Evolutionary conservation across 2,888 invertebrate species (phyloP).

Genomic region (Drosophila stalkeri): DNA sequence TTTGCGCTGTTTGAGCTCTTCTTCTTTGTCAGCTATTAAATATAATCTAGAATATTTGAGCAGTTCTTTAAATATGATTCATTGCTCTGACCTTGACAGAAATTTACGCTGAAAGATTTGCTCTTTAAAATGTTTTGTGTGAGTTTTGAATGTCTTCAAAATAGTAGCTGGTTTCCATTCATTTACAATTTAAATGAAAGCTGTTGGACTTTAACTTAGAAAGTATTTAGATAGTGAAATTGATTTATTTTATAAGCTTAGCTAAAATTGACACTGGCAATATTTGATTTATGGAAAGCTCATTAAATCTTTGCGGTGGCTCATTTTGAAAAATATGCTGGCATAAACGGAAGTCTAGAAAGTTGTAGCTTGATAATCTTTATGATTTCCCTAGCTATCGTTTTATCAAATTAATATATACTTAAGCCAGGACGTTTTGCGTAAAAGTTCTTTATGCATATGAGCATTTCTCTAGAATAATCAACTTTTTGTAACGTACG

Average conservation of each 20-base stretch:
- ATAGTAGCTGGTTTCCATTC: background rate
- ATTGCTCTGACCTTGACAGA: slow-evolving; percentile 1
- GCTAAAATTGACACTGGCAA: no score
- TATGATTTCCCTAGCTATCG: no score
- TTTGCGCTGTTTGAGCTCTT: background rate
- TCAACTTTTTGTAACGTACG: no score
- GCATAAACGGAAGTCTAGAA: no score
- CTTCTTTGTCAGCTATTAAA: slow-evolving; percentile 41
- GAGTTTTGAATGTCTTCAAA: background rate
- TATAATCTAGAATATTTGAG: slow-evolving; percentile 56
- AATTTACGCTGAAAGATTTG: background rate
- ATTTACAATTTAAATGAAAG: slow-evolving; percentile 1
- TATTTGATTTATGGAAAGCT: background rate
- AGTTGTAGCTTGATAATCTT: no score
- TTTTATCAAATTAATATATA: no score
- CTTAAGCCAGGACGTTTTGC: no score
- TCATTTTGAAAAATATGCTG: no score
- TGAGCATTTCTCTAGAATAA: no score
- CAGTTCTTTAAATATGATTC: slow-evolving; percentile 22
- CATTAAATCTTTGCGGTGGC: background rate
- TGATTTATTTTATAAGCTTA: background rate
- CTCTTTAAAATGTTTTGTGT: background rate
- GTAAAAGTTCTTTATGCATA: no score
- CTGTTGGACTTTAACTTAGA: background rate
- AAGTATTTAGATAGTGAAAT: background rate